Evolutionary conservation across 1,140 invertebrate genomes (phyloP).

Genomic region (Drosophila hydei): DNA sequence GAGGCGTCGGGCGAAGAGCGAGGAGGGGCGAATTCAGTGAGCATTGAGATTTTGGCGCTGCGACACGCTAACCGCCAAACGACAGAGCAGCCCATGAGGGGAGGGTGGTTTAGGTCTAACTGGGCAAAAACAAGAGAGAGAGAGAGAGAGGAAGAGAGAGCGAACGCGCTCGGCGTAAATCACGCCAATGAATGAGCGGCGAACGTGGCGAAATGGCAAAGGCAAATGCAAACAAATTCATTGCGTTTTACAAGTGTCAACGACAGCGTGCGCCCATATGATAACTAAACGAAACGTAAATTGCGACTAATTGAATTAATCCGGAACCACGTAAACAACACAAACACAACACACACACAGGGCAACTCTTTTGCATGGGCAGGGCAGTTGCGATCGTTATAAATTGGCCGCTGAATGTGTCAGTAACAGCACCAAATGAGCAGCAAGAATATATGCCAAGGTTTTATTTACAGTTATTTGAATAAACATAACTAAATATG

Average conservation of each 20-base stretch:
- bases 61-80: constrained; percentile 55
- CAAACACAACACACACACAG: constrained; percentile 21
- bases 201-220: constrained; percentile 16
- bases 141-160: not conserved
- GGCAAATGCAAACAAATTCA: constrained; percentile 63
- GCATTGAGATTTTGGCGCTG: constrained; percentile 45
- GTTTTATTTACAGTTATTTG: not conserved
- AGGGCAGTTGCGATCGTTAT: constrained; percentile 17
- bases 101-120: not conserved
- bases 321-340: constrained; percentile 27
- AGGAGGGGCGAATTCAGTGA: constrained; percentile 32
- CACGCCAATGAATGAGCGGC: constrained; percentile 50
- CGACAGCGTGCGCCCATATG: constrained; percentile 57
- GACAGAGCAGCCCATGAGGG: not conserved
- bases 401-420: not conserved
- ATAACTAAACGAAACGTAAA: constrained; percentile 76
- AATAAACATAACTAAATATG: not conserved
- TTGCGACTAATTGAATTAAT: constrained; percentile 75
- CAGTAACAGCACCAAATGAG: not conserved
- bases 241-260: constrained; percentile 79
- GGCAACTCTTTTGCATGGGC: not conserved
- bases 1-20: not conserved
- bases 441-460: not conserved
- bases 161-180: constrained; percentile 40
- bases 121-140: not conserved